A percentile compares a stretch with the other conserved stretches of the same genome.
Conservation (phyloP, 2,888 invertebrate genomes). For the Oxyscelio sp. region DNA sequence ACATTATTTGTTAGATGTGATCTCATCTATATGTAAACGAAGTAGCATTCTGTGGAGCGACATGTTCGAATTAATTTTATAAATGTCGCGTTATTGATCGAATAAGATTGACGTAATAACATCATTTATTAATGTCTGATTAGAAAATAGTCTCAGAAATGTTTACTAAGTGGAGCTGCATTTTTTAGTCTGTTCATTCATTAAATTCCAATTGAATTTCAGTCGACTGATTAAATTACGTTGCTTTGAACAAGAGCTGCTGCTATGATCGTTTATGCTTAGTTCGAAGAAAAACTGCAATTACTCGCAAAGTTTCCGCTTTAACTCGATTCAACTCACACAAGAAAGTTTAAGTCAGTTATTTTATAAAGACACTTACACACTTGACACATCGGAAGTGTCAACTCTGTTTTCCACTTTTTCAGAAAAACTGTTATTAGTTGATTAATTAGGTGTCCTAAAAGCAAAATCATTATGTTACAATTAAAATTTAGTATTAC, state of each 20-base stretch:
- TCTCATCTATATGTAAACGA: too few relatives aligned
- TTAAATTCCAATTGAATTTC: conserved; percentile 44
- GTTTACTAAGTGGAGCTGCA: conserved; percentile 29
- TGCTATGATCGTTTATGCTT: conserved; percentile 54
- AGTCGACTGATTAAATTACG: conserved; percentile 36
- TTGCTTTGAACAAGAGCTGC: conserved; percentile 43
- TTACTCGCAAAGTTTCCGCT: conserved; percentile 50
- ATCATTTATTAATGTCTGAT: too few relatives aligned
- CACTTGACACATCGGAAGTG: conserved; percentile 33
- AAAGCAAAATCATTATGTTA: too few relatives aligned
- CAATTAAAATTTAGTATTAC: too few relatives aligned
- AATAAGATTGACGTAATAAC: too few relatives aligned
- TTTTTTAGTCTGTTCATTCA: conserved; percentile 32
- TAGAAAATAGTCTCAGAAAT: conserved; percentile 1
- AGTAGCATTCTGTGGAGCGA: too few relatives aligned
- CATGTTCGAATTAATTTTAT: too few relatives aligned
- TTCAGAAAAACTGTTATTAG: too few relatives aligned
- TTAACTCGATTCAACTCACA: conserved; percentile 29
- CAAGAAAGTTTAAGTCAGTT: conserved; percentile 46
- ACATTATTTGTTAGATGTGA: too few relatives aligned
- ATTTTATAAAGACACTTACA: conserved; percentile 42
- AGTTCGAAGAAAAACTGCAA: conserved; percentile 47
- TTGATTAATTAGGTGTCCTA: too few relatives aligned
- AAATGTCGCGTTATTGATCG: too few relatives aligned
- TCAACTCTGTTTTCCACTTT: too few relatives aligned